Conservation (phyloP, 2,797 vertebrate species). For the Malurus leucopterus region DNA sequence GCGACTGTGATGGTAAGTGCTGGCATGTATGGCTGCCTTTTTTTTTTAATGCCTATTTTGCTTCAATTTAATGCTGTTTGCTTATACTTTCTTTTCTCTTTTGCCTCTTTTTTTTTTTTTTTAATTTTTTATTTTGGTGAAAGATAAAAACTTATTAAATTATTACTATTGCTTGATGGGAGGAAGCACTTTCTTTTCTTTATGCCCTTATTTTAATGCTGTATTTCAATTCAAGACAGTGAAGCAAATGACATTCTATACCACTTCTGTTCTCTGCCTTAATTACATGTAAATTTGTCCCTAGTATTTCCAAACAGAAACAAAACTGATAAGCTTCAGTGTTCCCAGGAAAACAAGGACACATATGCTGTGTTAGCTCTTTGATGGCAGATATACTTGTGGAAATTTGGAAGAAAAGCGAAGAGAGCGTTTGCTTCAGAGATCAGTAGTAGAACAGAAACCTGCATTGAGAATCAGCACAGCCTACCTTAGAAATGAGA, state of each 20-base stretch:
- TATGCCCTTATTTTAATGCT: slow-evolving; percentile 56
- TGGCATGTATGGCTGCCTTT: slow-evolving; percentile 54
- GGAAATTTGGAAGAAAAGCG: slow-evolving; percentile 49
- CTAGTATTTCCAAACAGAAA: background rate
- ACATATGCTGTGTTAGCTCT: slow-evolving; percentile 1
- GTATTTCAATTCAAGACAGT: slow-evolving; percentile 56
- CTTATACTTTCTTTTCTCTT: slow-evolving; percentile 39
- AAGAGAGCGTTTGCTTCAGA: background rate
- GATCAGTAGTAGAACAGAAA: background rate
- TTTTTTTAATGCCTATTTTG: slow-evolving; percentile 38
- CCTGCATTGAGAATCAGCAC: background rate
- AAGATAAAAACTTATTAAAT: slow-evolving; percentile 21
- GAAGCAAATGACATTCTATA: slow-evolving; percentile 27
- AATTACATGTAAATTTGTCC: slow-evolving; percentile 8
- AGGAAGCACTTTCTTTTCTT: slow-evolving; percentile 24
- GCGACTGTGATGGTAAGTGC: slow-evolving; percentile 84
- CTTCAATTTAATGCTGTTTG: slow-evolving; percentile 41
- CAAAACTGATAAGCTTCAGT: background rate
- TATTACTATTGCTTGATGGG: slow-evolving; percentile 50
- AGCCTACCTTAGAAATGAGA: background rate
- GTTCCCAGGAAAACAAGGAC: background rate
- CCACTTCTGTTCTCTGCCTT: slow-evolving; percentile 40
- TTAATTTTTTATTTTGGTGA: background rate
- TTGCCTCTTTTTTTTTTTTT: background rate
- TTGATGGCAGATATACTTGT: background rate